Conservation (phyloP, 2,113 vertebrate genomes). For the Brachyhypopomus gauderio region DNA sequence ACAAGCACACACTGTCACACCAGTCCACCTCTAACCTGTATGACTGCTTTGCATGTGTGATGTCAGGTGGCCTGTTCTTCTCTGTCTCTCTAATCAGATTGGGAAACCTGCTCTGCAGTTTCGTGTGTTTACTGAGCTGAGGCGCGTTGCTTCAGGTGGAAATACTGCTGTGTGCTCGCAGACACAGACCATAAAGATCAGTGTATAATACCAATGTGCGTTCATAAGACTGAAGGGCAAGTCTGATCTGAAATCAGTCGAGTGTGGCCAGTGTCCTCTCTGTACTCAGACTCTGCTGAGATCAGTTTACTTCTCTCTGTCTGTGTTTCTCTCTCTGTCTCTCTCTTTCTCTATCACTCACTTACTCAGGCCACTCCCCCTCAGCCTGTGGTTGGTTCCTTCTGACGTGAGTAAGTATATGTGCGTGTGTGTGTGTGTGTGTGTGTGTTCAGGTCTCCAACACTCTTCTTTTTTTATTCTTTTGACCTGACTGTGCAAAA, state of each 20-base stretch:
- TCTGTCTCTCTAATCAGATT: neutral
- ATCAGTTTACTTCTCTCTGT: constrained; percentile 47
- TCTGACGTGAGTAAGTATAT: constrained; percentile 26
- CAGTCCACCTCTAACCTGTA: constrained; percentile 26
- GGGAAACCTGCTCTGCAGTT: constrained; percentile 2
- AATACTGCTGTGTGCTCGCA: too few species aligned
- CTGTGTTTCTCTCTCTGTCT: constrained; percentile 31
- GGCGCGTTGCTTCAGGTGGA: too few species aligned
- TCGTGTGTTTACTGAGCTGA: neutral
- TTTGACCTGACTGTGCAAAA: neutral
- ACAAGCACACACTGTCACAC: neutral
- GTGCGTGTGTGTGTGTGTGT: neutral
- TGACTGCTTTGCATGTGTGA: constrained; percentile 36
- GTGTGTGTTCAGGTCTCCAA: constrained; percentile 5
- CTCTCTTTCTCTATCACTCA: constrained; percentile 33
- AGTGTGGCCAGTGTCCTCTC: neutral
- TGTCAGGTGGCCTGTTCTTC: neutral
- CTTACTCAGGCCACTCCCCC: constrained; percentile 42
- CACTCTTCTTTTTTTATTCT: constrained; percentile 12
- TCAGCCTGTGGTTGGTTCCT: constrained; percentile 55
- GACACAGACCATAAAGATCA: too few species aligned
- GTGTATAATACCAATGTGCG: too few species aligned
- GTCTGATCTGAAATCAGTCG: too few species aligned
- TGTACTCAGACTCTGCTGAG: constrained; percentile 31
- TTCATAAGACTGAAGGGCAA: too few species aligned